Evolutionary conservation across 2,888 invertebrate genomes (phyloP), one percentile per base, ranked within the genome.

Genomic region (Polydrusus tereticollis): DNA sequence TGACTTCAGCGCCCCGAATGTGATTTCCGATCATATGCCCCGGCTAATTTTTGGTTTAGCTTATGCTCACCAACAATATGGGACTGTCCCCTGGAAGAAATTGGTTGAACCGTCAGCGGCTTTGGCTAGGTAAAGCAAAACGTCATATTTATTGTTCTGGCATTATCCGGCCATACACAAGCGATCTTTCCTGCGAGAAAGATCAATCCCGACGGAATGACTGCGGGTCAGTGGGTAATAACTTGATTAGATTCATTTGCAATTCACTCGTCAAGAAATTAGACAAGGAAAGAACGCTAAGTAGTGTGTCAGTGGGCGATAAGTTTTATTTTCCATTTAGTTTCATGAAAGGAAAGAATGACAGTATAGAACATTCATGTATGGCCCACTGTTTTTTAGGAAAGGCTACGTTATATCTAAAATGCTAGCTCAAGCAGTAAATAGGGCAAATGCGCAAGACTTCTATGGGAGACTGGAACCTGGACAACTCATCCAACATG

Each of bases 11-110:
- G 78, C 77, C 50, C 85, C 86, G 78, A 86, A 86, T 84, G 77
- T 77, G 59, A 73, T 72, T 45, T 77, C 81, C 23, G 77, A 75
- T 59, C 84, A 75, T 66, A 85, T 91, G 21, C 92, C 92, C 43
- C 88, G 89, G 58, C 83, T 91, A 76, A 83, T 92, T 16, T 84
- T 86, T 72, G 91, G 91, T 12, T 85, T 91, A 73, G 87, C 88
- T 74, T 84, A 86, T 76, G 87, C 89, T 3, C 90, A 91, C 81
- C 80, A 85, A 72, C 82, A 85, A 57, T 88, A 87, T 81, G 91
- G 91, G 0, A 85, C 83, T 66, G 80, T 91, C 62, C 80, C 88
- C 1, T 92, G 92, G 92, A 81, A 83, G 58, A 84, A 87, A n/a
- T 78, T 92, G 12, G 83, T 92, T 43, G 80, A 86, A 78, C 91